Conservation (phyloP, 2,888 invertebrate species). For the Melinopterus prodromus region DNA sequence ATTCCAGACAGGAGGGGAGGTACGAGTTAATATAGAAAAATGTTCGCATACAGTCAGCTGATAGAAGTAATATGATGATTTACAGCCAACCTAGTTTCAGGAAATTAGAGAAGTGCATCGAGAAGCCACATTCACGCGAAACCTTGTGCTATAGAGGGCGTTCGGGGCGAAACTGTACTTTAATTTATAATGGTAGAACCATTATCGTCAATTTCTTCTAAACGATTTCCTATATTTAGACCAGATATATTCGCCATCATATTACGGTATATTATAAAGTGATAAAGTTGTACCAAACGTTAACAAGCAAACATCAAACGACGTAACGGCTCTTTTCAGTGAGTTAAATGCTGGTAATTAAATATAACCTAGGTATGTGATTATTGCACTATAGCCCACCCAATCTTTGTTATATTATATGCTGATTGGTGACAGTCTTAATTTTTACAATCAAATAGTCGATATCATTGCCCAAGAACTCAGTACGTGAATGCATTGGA, state of each 20-base stretch:
- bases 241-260: not conserved
- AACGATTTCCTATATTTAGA: not conserved
- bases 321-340: too few relatives aligned
- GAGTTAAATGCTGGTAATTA: too few relatives aligned
- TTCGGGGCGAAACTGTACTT: not conserved
- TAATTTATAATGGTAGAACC: not conserved
- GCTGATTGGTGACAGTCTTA: too few relatives aligned
- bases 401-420: too few relatives aligned
- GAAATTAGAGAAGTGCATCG: slow-evolving; percentile 4
- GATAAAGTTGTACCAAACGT: too few relatives aligned
- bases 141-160: not conserved
- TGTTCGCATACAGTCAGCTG: not conserved
- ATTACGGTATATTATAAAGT: too few relatives aligned
- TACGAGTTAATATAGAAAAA: not conserved
- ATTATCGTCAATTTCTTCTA: not conserved
- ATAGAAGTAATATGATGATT: slow-evolving; percentile 4
- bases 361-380: too few relatives aligned
- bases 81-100: not conserved
- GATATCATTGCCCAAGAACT: too few relatives aligned
- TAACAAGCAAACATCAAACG: too few relatives aligned
- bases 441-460: too few relatives aligned
- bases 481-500: too few relatives aligned
- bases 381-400: too few relatives aligned
- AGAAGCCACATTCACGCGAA: not conserved
- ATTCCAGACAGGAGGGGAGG: not conserved